phyloP scores from a whole-genome alignment of 2,113 vertebrate genomes.

The Propithecus coquereli region DNA sequence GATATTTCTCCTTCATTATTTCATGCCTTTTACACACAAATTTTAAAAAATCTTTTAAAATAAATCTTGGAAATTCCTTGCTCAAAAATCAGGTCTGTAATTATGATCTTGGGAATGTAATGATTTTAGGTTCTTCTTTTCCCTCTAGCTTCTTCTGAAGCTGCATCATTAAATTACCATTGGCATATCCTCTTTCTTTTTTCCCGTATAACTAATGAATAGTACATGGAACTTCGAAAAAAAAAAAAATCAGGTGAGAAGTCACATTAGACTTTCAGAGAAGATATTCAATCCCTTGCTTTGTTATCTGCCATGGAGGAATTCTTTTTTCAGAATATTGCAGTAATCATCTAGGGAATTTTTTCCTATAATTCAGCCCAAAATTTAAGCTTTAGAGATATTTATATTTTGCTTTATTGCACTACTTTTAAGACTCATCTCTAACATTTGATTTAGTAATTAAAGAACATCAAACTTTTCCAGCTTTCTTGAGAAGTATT shows the following conservation, averaged over 20 bases:
- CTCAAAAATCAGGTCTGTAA: neutral
- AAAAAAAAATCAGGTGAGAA: neutral
- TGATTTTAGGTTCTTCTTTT: neutral
- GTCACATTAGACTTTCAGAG: neutral
- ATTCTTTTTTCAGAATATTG: neutral
- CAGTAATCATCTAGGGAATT: neutral
- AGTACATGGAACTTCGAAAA: neutral
- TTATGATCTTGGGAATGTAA: conserved; percentile 3
- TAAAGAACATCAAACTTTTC: neutral
- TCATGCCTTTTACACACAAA: neutral
- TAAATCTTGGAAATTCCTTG: neutral
- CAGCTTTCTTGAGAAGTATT: neutral
- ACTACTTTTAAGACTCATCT: neutral
- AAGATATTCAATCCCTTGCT: neutral
- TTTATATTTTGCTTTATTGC: neutral
- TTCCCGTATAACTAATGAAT: neutral
- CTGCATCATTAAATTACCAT: conserved; percentile 26
- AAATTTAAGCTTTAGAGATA: neutral
- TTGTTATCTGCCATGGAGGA: neutral
- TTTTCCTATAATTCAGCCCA: neutral
- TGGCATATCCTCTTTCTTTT: neutral
- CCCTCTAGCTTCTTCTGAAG: neutral
- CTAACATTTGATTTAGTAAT: neutral
- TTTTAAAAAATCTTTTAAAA: neutral
- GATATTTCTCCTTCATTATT: neutral